Percentiles rank a stretch among this genome's conserved stretches.
These are phyloP conservation scores for Lepisosteus osseus DNA, from an alignment of 2,113 vertebrate genomes.

Conservation along the genomic window DNA sequence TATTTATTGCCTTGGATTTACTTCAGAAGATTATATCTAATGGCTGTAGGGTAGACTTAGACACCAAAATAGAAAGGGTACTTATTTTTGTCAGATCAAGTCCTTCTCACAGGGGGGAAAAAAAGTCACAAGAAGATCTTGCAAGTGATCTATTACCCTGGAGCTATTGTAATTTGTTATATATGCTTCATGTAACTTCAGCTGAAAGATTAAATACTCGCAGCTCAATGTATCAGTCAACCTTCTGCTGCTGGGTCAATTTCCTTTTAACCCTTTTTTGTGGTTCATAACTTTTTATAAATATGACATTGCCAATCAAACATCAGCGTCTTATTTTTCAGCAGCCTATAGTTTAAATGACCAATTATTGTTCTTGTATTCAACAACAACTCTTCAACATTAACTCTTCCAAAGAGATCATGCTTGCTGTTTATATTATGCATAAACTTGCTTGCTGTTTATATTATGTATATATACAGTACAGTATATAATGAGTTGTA, in stretches of 20 bases:
- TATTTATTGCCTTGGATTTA: no score
- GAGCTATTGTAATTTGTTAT: constrained; percentile 72
- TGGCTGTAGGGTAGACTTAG: no score
- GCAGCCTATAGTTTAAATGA: background rate
- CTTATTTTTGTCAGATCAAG: no score
- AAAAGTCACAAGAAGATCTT: constrained; percentile 47
- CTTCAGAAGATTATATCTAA: no score
- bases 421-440: no score
- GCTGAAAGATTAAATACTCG: constrained; percentile 74
- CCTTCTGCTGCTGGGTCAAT: constrained; percentile 73
- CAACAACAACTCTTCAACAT: no score
- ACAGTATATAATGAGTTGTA: no score
- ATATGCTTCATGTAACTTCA: constrained; percentile 73
- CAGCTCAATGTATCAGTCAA: constrained; percentile 73
- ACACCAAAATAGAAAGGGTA: no score
- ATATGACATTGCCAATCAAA: constrained; percentile 69
- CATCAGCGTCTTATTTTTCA: background rate
- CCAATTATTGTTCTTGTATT: no score
- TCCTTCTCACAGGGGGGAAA: constrained; percentile 40
- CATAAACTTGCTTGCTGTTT: no score
- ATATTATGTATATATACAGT: no score
- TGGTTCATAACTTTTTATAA: constrained; percentile 75
- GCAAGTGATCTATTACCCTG: constrained; percentile 67
- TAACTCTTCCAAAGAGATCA: no score
- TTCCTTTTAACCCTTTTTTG: constrained; percentile 78